phyloP scores from a whole-genome alignment of 1,140 invertebrate species.

The Thaumetopoea pityocampa region DNA sequence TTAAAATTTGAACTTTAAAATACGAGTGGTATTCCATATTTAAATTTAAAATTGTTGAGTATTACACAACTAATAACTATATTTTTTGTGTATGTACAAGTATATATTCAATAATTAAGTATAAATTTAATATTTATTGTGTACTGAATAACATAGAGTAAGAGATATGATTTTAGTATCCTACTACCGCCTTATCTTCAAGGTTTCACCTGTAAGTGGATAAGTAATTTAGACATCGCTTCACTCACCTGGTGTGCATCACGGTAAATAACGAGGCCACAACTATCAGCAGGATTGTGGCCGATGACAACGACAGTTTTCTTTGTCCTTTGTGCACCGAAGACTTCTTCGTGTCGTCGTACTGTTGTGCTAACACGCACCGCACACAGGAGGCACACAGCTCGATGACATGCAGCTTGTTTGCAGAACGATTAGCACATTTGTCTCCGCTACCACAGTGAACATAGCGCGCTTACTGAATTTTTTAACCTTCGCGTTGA shows the following conservation, averaged over 20 bases:
- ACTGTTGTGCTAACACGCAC: conserved; percentile 50
- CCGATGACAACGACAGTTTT: conserved; percentile 24
- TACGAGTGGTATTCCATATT: no score
- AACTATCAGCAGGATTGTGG: conserved; percentile 20
- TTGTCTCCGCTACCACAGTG: conserved; percentile 59
- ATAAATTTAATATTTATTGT: no score
- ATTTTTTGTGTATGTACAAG: no score
- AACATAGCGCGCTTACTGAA: conserved; percentile 65
- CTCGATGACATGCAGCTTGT: conserved; percentile 50
- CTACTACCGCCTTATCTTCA: no score
- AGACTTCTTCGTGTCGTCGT: conserved; percentile 36
- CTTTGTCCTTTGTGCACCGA: conserved; percentile 47
- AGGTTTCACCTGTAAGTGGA: no score
- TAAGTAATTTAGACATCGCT: no score
- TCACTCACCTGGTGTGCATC: conserved; percentile 63
- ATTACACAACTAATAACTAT: no score
- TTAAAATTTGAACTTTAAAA: no score
- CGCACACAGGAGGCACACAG: conserved; percentile 47
- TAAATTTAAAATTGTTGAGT: no score
- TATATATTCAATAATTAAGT: no score
- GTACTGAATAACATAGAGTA: no score
- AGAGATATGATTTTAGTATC: no score
- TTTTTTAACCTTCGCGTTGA: conserved; percentile 55
- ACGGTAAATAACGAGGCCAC: conserved; percentile 22
- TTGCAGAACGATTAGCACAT: conserved; percentile 65